Evolutionary conservation across 2,113 vertebrate species (phyloP).

Genomic region (Trinectes maculatus): DNA sequence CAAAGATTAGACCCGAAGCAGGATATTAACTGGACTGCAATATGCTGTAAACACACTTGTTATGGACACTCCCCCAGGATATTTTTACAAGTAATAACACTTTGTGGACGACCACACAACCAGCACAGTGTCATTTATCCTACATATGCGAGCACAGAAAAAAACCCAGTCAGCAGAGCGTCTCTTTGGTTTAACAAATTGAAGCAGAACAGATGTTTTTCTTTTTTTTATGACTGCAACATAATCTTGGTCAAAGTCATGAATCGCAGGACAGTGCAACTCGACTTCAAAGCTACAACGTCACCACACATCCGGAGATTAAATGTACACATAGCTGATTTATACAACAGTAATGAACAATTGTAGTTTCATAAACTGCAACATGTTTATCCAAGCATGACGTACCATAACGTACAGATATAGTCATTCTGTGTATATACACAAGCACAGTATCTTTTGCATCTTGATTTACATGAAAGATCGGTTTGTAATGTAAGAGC

Average conservation of each 20-base stretch:
- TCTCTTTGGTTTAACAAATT: conserved; percentile 71
- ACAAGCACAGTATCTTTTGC: conserved; percentile 19
- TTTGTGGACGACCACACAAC: conserved; percentile 31
- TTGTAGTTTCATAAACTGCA: conserved; percentile 17
- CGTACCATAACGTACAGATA: conserved; percentile 19
- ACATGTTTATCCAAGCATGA: not conserved
- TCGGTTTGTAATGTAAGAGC: not conserved
- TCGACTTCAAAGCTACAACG: conserved; percentile 35
- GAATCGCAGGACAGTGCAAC: conserved; percentile 7
- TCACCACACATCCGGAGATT: conserved; percentile 28
- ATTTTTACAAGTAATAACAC: conserved; percentile 31
- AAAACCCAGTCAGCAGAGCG: conserved; percentile 28
- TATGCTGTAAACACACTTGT: conserved; percentile 23
- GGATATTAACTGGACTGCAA: conserved; percentile 22
- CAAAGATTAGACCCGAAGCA: not conserved
- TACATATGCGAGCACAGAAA: conserved; percentile 20
- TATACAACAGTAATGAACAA: conserved; percentile 18
- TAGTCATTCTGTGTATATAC: conserved; percentile 3
- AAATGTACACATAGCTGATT: conserved; percentile 32
- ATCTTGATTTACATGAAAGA: conserved; percentile 19
- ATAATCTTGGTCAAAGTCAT: conserved; percentile 11
- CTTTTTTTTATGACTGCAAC: conserved; percentile 18
- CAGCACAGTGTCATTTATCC: conserved; percentile 34
- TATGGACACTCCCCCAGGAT: conserved; percentile 23
- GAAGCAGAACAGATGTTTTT: conserved; percentile 21